Evolutionary conservation across 2,113 vertebrate genomes (phyloP).

Genomic region (Cettia cetti): DNA sequence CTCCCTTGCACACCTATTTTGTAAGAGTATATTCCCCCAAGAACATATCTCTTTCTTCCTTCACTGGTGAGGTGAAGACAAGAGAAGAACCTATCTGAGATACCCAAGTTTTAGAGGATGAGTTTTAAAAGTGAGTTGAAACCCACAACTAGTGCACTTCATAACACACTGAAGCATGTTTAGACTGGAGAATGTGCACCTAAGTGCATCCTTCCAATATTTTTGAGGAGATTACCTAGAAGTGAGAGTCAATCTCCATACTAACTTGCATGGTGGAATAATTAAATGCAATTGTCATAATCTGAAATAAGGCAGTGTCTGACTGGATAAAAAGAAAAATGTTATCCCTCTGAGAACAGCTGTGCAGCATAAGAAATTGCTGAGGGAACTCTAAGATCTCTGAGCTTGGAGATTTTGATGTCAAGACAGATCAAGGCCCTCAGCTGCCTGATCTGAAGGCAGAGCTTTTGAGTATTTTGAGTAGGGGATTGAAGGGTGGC

Average conservation of each 20-base stretch:
- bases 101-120: not conserved
- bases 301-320: not conserved
- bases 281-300: not conserved
- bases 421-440: fast-evolving
- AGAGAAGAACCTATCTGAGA: not conserved
- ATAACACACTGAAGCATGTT: not conserved
- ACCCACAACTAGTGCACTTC: not conserved
- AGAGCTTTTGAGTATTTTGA: not conserved
- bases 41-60: not conserved
- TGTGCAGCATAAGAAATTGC: not conserved
- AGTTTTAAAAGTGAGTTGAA: not conserved
- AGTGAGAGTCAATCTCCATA: not conserved
- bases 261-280: not conserved
- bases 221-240: not conserved
- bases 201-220: not conserved
- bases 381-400: not conserved
- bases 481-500: not conserved
- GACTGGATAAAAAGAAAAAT: not conserved
- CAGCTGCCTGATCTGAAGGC: not conserved
- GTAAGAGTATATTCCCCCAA: not conserved
- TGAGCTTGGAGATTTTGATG: not conserved
- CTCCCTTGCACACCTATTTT: not conserved
- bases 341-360: not conserved
- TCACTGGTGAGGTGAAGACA: not conserved
- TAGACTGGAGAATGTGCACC: not conserved